Base-by-base conservation (phyloP, 1,140 invertebrate genomes). In the Scaptomyza pallida region DNA sequence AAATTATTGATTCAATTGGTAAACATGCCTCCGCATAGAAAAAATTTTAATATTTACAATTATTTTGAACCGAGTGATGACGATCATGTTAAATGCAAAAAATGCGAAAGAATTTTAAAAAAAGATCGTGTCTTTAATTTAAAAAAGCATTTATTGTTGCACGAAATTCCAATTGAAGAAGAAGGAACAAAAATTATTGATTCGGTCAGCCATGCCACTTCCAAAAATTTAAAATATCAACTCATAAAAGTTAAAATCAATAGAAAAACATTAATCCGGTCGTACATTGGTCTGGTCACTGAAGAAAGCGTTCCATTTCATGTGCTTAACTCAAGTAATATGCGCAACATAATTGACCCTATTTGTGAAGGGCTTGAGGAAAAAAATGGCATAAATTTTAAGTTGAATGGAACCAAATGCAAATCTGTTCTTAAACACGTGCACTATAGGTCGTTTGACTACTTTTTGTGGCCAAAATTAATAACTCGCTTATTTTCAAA, bases 201-300 rank as follows among this genome's bases (percentile, higher is more conserved):
- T 65, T 65, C 40, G 15, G 15, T 16, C 37, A 10, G 26, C 61
- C 26, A 26, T 19, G 5, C 17, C 2, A 47, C 19, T n/a, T n/a
- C 37, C 35, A 33, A 52, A 63, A 33, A 44, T 43, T 12, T 52
- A 5, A 52, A 44, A 50, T n/a, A 50, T 16, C 17, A 61, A 61
- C 23, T 61, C 40, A 62, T 13, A 15, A 52, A 64, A 64, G 40
- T 54, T 26, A 23, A 55, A 54, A 64, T 64, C 6, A 64, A 45
- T 45, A 64, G 41, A 55, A 54, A 64, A 54, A 44, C 17, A n/a
- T 40, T 65, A 37, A 45, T 65, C 13, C 35, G 40, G 26, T 44
- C 37, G 10, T 64, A 64, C 17, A 54, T 64, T 64, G 50, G 61
- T 5, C 35, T 64, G 13, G 50, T 64, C 15, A 54, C 30, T 45